A percentile compares a stretch with the other conserved stretches of the same genome.
Evolutionary conservation across 2,797 vertebrate species (phyloP).

Genomic region (Chelidonichthys spinosus): DNA sequence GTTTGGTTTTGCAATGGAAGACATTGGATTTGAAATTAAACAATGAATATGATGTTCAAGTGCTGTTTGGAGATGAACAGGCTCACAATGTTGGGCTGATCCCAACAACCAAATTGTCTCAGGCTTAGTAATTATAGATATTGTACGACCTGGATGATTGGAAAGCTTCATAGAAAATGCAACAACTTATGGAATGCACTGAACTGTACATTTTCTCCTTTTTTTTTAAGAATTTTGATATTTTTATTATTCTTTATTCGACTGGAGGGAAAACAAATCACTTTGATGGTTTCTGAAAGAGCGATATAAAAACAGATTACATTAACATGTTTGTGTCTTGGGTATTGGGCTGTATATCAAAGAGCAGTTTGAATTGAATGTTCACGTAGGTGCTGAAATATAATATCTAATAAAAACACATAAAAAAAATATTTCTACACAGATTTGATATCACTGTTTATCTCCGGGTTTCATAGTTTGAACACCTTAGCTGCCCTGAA

Average conservation of each 20-base stretch:
- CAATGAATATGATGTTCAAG: background rate
- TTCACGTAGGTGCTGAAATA: slow-evolving; percentile 46
- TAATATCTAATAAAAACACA: slow-evolving; percentile 48
- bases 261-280: background rate
- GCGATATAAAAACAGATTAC: background rate
- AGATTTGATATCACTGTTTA: slow-evolving; percentile 43
- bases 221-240: background rate
- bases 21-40: slow-evolving; percentile 28
- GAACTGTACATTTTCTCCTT: background rate
- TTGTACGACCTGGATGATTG: background rate
- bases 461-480: slow-evolving; percentile 36
- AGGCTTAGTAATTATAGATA: background rate
- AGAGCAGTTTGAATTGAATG: slow-evolving; percentile 43
- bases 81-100: background rate
- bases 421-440: slow-evolving; percentile 32
- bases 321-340: background rate
- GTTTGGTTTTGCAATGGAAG: slow-evolving; percentile 12
- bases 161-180: background rate
- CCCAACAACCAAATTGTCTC: background rate
- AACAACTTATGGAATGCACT: background rate
- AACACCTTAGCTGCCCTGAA: slow-evolving; percentile 52
- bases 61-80: background rate
- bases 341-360: slow-evolving; percentile 23
- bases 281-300: background rate
- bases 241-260: background rate